Percentiles rank a stretch among this genome's conserved stretches.
These are phyloP conservation scores for Tetropium fuscum DNA, from an alignment of 2,888 invertebrate species.

Conservation along the genomic window DNA sequence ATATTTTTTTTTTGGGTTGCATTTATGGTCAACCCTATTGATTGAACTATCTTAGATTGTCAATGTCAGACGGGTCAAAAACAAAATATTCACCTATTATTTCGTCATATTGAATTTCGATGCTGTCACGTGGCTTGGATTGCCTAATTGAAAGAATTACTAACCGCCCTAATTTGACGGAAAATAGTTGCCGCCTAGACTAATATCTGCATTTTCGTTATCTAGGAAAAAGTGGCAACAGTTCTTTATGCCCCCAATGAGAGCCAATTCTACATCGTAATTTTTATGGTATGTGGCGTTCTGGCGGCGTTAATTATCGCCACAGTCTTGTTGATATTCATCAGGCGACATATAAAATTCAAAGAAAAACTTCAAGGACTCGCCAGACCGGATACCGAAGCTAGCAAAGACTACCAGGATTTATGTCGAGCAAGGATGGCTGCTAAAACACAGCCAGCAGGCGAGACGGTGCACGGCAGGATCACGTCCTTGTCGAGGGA, in stretches of 20 bases:
- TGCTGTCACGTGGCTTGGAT: too few species aligned
- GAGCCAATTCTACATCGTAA: conserved; percentile 58
- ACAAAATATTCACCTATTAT: too few species aligned
- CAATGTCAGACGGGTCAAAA: too few species aligned
- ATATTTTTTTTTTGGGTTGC: too few species aligned
- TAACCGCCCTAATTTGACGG: too few species aligned
- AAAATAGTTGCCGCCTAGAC: background rate
- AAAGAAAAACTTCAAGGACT: conserved; percentile 87
- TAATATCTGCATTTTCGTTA: background rate
- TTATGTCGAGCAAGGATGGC: conserved; percentile 90
- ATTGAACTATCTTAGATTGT: too few species aligned
- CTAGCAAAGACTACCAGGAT: conserved; percentile 95
- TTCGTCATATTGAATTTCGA: too few species aligned
- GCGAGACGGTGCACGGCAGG: conserved; percentile 71
- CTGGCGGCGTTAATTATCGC: conserved; percentile 76
- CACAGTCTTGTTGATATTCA: conserved; percentile 73
- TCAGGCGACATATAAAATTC: conserved; percentile 80
- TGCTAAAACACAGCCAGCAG: conserved; percentile 76
- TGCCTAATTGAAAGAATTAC: too few species aligned
- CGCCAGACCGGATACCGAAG: conserved; percentile 79
- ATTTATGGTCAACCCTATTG: too few species aligned
- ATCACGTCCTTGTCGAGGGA: conserved; percentile 86
- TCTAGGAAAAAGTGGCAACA: conserved; percentile 65
- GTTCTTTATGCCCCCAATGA: conserved; percentile 70
- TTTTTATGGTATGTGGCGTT: conserved; percentile 73